Conservation (phyloP, 1,140 invertebrate genomes). For the Glomeris maerens region DNA sequence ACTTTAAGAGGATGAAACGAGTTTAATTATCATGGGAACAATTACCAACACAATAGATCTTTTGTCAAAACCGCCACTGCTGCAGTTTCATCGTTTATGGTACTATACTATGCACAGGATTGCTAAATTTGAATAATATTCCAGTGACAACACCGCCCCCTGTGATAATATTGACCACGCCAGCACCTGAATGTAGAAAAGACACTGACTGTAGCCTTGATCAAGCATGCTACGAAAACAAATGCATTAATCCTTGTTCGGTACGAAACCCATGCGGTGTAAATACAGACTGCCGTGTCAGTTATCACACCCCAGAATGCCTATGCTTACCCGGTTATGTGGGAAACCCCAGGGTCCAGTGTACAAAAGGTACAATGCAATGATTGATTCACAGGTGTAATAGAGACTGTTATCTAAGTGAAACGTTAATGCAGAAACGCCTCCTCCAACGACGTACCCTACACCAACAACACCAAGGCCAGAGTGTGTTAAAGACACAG, state of each 20-base stretch:
- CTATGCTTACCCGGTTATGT: constrained; percentile 20
- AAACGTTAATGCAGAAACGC: neutral
- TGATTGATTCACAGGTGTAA: constrained; percentile 19
- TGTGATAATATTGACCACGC: neutral
- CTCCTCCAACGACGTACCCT: neutral
- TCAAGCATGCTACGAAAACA: constrained; percentile 18
- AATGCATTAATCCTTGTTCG: constrained; percentile 23
- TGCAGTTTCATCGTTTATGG: too few species aligned
- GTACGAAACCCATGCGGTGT: constrained; percentile 22
- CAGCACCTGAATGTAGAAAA: constrained; percentile 15
- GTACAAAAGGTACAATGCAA: constrained; percentile 10
- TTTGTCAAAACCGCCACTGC: too few species aligned
- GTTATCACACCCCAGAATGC: constrained; percentile 22
- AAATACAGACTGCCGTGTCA: constrained; percentile 22
- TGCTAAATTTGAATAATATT: too few species aligned
- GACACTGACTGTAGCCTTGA: constrained; percentile 20
- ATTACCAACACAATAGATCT: too few species aligned
- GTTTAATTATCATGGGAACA: too few species aligned
- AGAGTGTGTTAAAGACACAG: constrained; percentile 23
- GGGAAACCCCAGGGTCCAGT: constrained; percentile 20
- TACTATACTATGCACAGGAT: too few species aligned
- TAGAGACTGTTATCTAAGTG: neutral
- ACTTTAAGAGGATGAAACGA: too few species aligned
- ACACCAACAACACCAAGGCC: constrained; percentile 7
- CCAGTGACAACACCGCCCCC: neutral